These are phyloP conservation scores for Chaunax sp. DNA, from an alignment of 2,797 vertebrate genomes.

Conservation along the genomic window DNA sequence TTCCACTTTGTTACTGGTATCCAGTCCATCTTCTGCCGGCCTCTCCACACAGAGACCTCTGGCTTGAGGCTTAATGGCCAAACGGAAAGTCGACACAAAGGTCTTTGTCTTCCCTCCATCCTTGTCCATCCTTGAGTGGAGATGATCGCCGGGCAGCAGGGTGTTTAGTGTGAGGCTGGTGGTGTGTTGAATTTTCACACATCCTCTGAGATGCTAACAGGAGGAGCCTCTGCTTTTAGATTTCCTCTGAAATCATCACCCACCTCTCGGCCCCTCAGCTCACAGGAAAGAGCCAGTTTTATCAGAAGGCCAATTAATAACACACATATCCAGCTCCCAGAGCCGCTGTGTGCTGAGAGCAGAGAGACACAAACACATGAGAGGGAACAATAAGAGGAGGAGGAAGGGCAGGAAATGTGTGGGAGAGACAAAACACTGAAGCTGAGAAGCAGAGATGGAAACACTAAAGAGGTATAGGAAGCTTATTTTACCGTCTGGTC, in stretches of 20 bases:
- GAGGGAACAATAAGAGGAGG: conserved; percentile 33
- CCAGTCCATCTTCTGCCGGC: conserved; percentile 45
- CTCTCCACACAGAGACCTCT: conserved; percentile 6
- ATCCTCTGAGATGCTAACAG: conserved; percentile 41
- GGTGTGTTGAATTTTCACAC: conserved; percentile 38
- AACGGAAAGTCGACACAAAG: conserved; percentile 75
- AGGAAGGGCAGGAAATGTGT: conserved; percentile 44
- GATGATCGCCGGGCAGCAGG: conserved; percentile 20
- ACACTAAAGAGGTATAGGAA: not conserved
- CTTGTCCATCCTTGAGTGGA: conserved; percentile 70
- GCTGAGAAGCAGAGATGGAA: not conserved
- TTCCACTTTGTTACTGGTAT: conserved; percentile 10
- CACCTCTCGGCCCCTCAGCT: conserved; percentile 27
- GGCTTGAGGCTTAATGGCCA: conserved; percentile 66
- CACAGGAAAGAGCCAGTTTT: conserved; percentile 58
- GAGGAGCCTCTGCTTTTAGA: conserved; percentile 56
- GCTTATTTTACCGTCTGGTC: conserved; percentile 42
- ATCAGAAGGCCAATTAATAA: conserved; percentile 57
- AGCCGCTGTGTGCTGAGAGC: conserved; percentile 32
- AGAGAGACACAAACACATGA: conserved; percentile 26
- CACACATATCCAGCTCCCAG: conserved; percentile 46
- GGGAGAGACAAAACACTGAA: conserved; percentile 48
- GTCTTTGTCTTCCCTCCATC: conserved; percentile 67
- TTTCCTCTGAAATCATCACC: conserved; percentile 46
- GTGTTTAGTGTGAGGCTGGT: conserved; percentile 12